These are phyloP conservation scores for Sebastes minor DNA, from an alignment of 2,797 vertebrate genomes.

Conservation along the genomic window DNA sequence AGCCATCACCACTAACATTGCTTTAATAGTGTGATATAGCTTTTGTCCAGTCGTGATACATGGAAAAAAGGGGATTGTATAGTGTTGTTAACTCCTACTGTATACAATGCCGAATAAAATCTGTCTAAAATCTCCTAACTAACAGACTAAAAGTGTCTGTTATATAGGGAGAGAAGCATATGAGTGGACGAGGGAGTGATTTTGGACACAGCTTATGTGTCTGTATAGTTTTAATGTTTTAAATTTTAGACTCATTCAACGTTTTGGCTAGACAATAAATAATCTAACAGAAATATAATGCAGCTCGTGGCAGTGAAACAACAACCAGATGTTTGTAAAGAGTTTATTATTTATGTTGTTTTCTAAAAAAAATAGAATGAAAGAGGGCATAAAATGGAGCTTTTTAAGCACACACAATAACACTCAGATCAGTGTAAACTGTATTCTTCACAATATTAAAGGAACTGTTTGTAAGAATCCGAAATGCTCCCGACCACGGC, in stretches of 20 bases:
- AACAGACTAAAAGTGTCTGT: background rate
- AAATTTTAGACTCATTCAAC: background rate
- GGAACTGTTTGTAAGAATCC: too few relatives aligned
- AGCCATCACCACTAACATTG: constrained; percentile 32
- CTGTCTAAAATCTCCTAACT: background rate
- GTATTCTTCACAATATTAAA: background rate
- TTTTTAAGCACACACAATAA: background rate
- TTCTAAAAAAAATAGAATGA: background rate
- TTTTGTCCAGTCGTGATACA: background rate
- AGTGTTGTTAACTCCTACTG: background rate
- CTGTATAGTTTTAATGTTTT: background rate
- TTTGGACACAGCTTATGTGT: background rate
- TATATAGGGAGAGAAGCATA: background rate
- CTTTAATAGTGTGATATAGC: background rate
- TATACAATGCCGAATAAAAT: background rate
- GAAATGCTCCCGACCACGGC: too few relatives aligned
- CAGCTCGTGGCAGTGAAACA: background rate
- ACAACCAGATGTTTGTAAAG: background rate
- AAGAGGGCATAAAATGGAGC: background rate
- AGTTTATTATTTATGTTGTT: background rate
- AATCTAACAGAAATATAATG: background rate
- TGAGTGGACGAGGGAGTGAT: background rate
- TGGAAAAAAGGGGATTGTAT: background rate
- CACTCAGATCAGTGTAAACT: background rate
- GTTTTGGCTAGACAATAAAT: background rate